A percentile compares a stretch with the other conserved stretches of the same genome.
Evolutionary conservation across 1,140 invertebrate genomes (phyloP).

Genomic region (Papilio polytes): DNA sequence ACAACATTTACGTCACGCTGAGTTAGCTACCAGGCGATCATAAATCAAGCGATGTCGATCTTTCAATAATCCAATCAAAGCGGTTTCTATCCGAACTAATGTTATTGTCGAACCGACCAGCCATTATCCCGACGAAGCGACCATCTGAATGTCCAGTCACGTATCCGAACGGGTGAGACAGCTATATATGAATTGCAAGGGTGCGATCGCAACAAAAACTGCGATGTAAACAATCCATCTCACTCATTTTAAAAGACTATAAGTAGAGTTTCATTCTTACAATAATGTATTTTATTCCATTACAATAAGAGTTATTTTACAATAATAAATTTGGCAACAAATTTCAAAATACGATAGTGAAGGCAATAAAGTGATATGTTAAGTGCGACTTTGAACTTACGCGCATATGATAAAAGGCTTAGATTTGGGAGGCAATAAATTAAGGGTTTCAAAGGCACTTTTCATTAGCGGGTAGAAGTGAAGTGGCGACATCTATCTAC

Average conservation of each 20-base stretch:
- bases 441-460: conserved; percentile 45
- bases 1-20: conserved; percentile 44
- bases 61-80: conserved; percentile 82
- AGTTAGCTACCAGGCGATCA: conserved; percentile 58
- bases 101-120: conserved; percentile 79
- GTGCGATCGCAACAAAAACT: conserved; percentile 49
- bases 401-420: conserved; percentile 39
- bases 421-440: conserved; percentile 41
- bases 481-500: conserved; percentile 72
- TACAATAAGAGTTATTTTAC: conserved; percentile 31
- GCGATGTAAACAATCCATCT: conserved; percentile 63
- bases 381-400: conserved; percentile 44
- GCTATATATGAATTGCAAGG: conserved; percentile 42
- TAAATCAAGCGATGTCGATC: conserved; percentile 76
- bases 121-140: conserved; percentile 73
- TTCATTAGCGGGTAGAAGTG: conserved; percentile 61
- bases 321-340: background rate
- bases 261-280: conserved; percentile 38
- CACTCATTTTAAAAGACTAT: conserved; percentile 43
- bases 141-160: conserved; percentile 78
- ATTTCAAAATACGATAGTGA: conserved; percentile 26
- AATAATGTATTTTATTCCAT: conserved; percentile 45
- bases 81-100: conserved; percentile 74
- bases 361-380: conserved; percentile 27
- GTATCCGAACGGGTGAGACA: conserved; percentile 58